Base-by-base conservation (phyloP, 2,797 vertebrate species). In the Eospalax fontanierii region DNA sequence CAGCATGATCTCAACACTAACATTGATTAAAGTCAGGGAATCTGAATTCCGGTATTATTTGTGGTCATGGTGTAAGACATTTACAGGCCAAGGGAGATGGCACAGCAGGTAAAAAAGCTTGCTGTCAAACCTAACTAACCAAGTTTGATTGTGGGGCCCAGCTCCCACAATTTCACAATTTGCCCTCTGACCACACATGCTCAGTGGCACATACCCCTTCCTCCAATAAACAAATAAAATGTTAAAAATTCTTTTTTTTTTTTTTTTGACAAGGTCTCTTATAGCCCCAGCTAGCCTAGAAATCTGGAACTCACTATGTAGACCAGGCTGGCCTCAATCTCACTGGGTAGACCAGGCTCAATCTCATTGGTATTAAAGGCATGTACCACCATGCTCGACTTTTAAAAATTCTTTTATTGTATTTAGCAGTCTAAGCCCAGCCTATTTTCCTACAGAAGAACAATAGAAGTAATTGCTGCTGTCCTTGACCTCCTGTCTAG, bases 21-120 rank as follows among this genome's bases (percentile, higher is more conserved):
- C 76, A 54, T 21, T 90, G 46, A 88, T 73, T 73, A 79, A 95
- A 93, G 46, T 9, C 71, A 94, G 65, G 57, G 82, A 30, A 71
- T 65, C n/a, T 35, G 43, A 87, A 83, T 59, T 65, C 35, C 43
- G 59, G 46, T 40, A 73, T 68, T 81, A 16, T 68, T 18, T 83
- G 22, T 86, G 28, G 38, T 38, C 54, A 57, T 59, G 50, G 3
- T 15, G 50, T 70, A 59, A 65, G 76, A 57, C 4, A 65, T 10
- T 7, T 65, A n/a, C n/a, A 84, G 46, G 50, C 21, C 4, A 50
- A 68, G 22, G 4, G 63, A 46, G 43, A 35, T 26, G 6, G 19
- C 46, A 50, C 46, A 50, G 46, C 46, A 50, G 33, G 50, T 84
- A 84, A 35, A 33, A 6, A 8, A 35, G 33, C n/a, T 24, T 84